Base-by-base conservation (phyloP, 2,888 invertebrate species). In the Schizotus pectinicornis region DNA sequence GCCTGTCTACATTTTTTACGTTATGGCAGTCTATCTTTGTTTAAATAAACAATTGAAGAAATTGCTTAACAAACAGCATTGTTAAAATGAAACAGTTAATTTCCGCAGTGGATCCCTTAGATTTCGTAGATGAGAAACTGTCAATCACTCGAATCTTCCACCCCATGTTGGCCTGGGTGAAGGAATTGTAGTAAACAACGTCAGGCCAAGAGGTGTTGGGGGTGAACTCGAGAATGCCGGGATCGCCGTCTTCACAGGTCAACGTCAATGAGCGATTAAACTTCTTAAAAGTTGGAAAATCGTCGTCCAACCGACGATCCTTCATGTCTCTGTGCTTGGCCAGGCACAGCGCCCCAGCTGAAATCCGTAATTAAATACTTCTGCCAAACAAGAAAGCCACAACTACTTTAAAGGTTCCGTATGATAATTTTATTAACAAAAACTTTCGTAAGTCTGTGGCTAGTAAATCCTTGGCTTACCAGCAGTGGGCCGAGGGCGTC, bases 191-290 rank as follows among this genome's bases (percentile, higher is more conserved):
- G 80, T 95, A 97, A 13, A 97, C 93, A 30, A 87, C 81, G 79
- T 96, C 95, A 0, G 97, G 96, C 91, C 95, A 95, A 1, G 92
- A 86, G 41, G 90, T 85, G 78, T 95, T 94, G 30, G 97, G 96
- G 14, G 93, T 89, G 45, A 96, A 87, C 74, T 85, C 85, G 50
- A 95, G 81, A 48, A 86, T 79, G 0, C 91, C 92, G 5, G 91
- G 85, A 22, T 88, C 85, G n/a, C 88, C 89, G 67, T 82, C 76
- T 64, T 88, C 88, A 79, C 96, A 96, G 9, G 80, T 75, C 75
- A 87, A 87, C 34, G 80, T 67, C 56, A 97, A 83, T 37, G 90
- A 85, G 67, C 92, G 87, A 78, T 95, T 92, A 81, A 88, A 97
- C 65, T 92, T 90, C 74, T 89, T 89, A 80, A 95, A 96, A 0